phyloP scores from a whole-genome alignment of 2,797 vertebrate species.

The Pagetopsis macropterus region DNA sequence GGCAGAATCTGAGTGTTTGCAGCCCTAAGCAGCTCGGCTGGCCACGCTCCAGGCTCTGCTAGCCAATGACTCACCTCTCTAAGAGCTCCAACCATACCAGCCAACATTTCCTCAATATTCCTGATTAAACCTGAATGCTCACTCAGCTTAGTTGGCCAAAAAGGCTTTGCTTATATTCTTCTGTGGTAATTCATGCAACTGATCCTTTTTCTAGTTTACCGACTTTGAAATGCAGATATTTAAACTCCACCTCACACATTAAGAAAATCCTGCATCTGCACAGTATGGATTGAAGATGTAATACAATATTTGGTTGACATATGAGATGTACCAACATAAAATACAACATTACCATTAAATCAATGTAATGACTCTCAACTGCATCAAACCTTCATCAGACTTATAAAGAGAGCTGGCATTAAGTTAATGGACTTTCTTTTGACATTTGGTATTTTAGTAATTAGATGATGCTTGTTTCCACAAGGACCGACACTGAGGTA shows the following conservation, averaged over 20 bases:
- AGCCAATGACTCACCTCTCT: slow-evolving; percentile 79
- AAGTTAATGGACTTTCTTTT: slow-evolving; percentile 50
- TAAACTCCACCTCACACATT: slow-evolving; percentile 11
- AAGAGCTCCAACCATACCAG: slow-evolving; percentile 75
- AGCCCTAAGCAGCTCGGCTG: slow-evolving; percentile 63
- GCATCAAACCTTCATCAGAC: slow-evolving; percentile 43
- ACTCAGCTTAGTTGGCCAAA: slow-evolving; percentile 70
- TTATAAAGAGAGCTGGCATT: slow-evolving; percentile 51
- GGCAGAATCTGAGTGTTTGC: slow-evolving; percentile 44
- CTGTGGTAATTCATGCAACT: slow-evolving; percentile 61
- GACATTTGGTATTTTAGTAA: slow-evolving; percentile 46
- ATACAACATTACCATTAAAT: slow-evolving; percentile 47
- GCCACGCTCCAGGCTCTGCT: slow-evolving; percentile 63
- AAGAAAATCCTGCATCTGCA: slow-evolving; percentile 15
- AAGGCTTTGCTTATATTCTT: slow-evolving; percentile 80
- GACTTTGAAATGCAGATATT: slow-evolving; percentile 45
- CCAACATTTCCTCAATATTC: slow-evolving; percentile 76
- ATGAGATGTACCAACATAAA: slow-evolving; percentile 33
- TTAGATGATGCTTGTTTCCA: slow-evolving; percentile 27
- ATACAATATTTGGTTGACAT: not conserved
- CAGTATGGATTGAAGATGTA: slow-evolving; percentile 10
- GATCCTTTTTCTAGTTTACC: slow-evolving; percentile 61
- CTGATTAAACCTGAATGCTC: slow-evolving; percentile 81
- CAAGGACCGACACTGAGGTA: slow-evolving; percentile 5
- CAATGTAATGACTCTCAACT: slow-evolving; percentile 41